These are phyloP conservation scores for Agrotis exclamationis DNA, from an alignment of 2,888 invertebrate genomes.

Conservation along the genomic window DNA sequence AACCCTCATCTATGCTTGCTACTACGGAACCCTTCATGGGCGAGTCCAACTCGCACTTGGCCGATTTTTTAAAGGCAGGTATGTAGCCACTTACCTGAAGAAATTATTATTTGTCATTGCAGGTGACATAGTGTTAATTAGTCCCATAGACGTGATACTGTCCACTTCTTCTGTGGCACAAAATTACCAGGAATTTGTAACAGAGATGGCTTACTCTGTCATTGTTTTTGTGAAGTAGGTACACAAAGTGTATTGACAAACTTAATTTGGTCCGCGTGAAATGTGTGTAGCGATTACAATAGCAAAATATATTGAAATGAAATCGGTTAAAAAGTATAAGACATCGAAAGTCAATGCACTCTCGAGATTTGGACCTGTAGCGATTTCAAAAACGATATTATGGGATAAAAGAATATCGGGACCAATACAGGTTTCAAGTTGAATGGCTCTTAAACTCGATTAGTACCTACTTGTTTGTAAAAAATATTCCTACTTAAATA, in stretches of 20 bases:
- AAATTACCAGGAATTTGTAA: conserved; percentile 46
- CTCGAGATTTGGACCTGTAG: neutral
- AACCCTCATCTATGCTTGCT: too few species aligned
- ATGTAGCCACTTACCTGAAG: neutral
- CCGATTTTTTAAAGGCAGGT: too few species aligned
- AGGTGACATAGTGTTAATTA: conserved; percentile 59
- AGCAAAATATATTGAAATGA: too few species aligned
- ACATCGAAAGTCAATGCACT: conserved; percentile 42
- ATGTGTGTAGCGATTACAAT: conserved; percentile 31
- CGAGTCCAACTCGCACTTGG: too few species aligned
- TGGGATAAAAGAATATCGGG: neutral
- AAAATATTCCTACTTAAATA: conserved; percentile 9
- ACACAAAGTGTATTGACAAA: conserved; percentile 37
- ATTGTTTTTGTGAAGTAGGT: conserved; percentile 49
- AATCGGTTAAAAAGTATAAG: conserved; percentile 9
- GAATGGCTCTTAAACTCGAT: conserved; percentile 15
- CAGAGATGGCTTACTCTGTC: conserved; percentile 23
- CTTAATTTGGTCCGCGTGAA: conserved; percentile 28
- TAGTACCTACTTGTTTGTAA: neutral
- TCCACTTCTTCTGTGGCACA: conserved; percentile 44
- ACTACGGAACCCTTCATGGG: too few species aligned
- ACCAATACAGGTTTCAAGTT: conserved; percentile 15
- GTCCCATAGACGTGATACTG: conserved; percentile 38
- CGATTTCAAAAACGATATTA: neutral
- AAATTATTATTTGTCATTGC: conserved; percentile 21